phyloP scores from a whole-genome alignment of 2,888 invertebrate genomes.

The Morpho helenor region DNA sequence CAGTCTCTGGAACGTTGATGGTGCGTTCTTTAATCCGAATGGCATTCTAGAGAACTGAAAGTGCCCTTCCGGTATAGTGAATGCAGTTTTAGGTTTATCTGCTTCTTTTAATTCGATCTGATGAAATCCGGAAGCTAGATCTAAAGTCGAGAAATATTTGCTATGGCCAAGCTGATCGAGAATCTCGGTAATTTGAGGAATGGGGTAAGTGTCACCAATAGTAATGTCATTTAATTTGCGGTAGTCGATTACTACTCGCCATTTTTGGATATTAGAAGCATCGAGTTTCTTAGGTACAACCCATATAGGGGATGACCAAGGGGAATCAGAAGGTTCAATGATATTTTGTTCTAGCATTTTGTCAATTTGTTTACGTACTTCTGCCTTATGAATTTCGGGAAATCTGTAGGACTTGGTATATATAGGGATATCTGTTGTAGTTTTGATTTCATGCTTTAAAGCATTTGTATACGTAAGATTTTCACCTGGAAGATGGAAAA shows the following conservation, averaged over 20 bases:
- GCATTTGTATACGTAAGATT: conserved; percentile 5
- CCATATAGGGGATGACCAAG: conserved; percentile 30
- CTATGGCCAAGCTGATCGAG: conserved; percentile 29
- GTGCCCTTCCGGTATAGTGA: conserved; percentile 1
- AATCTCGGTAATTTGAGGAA: conserved; percentile 31
- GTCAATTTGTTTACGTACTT: conserved; percentile 25
- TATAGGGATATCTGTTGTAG: conserved; percentile 1
- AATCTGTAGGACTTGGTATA: neutral
- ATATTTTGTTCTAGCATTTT: conserved; percentile 30
- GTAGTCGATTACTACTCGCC: conserved; percentile 28
- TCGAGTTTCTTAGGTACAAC: conserved; percentile 32
- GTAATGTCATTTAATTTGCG: conserved; percentile 30
- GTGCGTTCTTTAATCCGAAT: conserved; percentile 5
- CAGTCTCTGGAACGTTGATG: conserved; percentile 14
- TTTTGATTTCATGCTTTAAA: conserved; percentile 3
- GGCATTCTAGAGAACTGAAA: conserved; percentile 8
- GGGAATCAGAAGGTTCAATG: conserved; percentile 29
- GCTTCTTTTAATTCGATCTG: conserved; percentile 13
- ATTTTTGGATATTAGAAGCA: conserved; percentile 27
- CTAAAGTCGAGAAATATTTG: conserved; percentile 29
- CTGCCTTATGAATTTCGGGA: conserved; percentile 29
- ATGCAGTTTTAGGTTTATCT: conserved; percentile 3
- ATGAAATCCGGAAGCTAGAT: conserved; percentile 25
- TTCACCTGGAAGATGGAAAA: conserved; percentile 12
- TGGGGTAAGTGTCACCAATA: conserved; percentile 29